Conservation (phyloP, 2,888 invertebrate species). For the Halictus ligatus region DNA sequence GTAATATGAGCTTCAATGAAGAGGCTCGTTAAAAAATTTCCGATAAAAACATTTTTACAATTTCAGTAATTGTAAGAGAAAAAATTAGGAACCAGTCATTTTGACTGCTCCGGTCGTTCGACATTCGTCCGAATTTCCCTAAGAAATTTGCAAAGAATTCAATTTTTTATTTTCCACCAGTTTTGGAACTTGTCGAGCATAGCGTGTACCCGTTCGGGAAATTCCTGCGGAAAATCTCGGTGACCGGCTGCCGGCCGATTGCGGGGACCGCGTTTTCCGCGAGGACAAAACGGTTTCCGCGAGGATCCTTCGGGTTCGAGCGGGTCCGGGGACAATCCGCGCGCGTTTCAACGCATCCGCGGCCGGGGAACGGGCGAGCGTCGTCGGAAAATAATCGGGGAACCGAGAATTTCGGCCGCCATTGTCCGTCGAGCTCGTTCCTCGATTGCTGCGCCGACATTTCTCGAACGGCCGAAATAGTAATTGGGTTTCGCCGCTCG, state of each 20-base stretch:
- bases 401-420: constrained; percentile 21
- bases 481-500: constrained; percentile 40
- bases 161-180: not conserved
- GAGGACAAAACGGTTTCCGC: constrained; percentile 3
- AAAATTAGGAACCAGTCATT: too few relatives aligned
- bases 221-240: constrained; percentile 37
- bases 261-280: not conserved
- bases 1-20: too few relatives aligned
- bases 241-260: constrained; percentile 8
- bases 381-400: constrained; percentile 40
- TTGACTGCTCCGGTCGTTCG: too few relatives aligned
- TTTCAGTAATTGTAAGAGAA: too few relatives aligned
- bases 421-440: constrained; percentile 31
- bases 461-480: constrained; percentile 36
- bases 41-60: too few relatives aligned
- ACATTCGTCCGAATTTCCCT: too few relatives aligned
- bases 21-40: too few relatives aligned
- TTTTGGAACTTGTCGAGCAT: not conserved
- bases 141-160: not conserved
- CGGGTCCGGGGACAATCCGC: constrained; percentile 13
- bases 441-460: constrained; percentile 16
- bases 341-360: constrained; percentile 9
- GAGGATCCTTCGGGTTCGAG: not conserved
- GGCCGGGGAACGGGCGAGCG: constrained; percentile 17
- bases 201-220: constrained; percentile 16